phyloP scores from a whole-genome alignment of 2,113 vertebrate genomes.

The Istiophorus platypterus region DNA sequence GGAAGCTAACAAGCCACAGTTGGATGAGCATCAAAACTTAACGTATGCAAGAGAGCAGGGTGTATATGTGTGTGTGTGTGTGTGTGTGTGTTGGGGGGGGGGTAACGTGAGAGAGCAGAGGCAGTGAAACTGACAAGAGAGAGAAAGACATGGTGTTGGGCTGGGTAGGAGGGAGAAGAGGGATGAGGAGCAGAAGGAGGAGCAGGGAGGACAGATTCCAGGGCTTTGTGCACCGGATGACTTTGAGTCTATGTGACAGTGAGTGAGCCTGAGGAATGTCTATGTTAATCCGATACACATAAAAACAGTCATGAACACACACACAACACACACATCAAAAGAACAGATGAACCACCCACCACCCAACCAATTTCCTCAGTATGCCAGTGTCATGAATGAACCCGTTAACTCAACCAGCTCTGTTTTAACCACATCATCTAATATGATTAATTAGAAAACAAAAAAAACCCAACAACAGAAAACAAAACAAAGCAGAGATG shows the following conservation, averaged over 20 bases:
- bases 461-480: too few relatives aligned
- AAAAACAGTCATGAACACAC: constrained; percentile 35
- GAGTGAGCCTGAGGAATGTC: constrained; percentile 78
- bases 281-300: constrained; percentile 63
- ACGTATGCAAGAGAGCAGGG: constrained; percentile 7
- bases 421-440: constrained; percentile 45
- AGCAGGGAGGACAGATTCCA: constrained; percentile 71
- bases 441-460: constrained; percentile 59
- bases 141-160: constrained; percentile 46
- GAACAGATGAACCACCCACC: constrained; percentile 41
- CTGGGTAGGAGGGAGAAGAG: constrained; percentile 45
- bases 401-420: neutral
- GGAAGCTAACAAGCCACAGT: constrained; percentile 29
- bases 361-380: constrained; percentile 20
- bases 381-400: constrained; percentile 30
- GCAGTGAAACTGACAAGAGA: constrained; percentile 69
- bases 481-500: too few relatives aligned
- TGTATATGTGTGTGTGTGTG: too few relatives aligned
- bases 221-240: constrained; percentile 71
- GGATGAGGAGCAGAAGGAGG: constrained; percentile 46
- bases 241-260: constrained; percentile 74
- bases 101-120: constrained; percentile 48
- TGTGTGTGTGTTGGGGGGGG: too few relatives aligned
- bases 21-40: constrained; percentile 32
- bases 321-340: constrained; percentile 53